Evolutionary conservation across 2,113 vertebrate genomes (phyloP), one percentile per base, ranked within the genome.

Genomic region (Rattus rattus): DNA sequence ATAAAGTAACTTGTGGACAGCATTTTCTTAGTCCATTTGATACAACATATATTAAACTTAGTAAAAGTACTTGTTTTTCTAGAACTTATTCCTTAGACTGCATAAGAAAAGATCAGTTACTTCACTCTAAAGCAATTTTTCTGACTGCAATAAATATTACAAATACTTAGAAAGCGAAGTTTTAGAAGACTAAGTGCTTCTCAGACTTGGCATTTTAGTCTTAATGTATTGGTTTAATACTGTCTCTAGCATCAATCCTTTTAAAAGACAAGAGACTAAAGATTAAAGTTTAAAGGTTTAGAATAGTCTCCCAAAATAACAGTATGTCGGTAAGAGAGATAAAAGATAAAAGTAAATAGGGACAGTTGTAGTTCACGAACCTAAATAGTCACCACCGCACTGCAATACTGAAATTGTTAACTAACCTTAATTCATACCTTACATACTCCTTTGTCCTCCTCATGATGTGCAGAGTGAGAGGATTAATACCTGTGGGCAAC

Each of bases 371-470:
- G 90, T 77, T 94, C 11, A 93, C 12, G 67, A 94, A 90, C 33
- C 75, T 30, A 77, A 76, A 95, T 84, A 80, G 92, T 52, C 47
- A 91, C 92, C 4, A 92, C 12, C 30, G 85, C 20, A 92, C 43
- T 54, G 22, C 75, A 95, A 94, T 91, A 95, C 1, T 92, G 72
- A 13, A 88, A 90, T 92, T 86, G 49, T 70, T 85, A 95, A 97
- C 92, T 90, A 96, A 91, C 70, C 69, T 75, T 49, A 70, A 91
- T 17, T 76, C 99, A 98, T 98, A 99, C 99, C 99, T 99, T 96
- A 99, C 99, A 10, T 99, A 99, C 97, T 99, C 99, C 97, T 99
- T 99, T 96, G 99, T 99, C 98, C 99, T 99, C 91, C 99, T 99
- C 99, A 99, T 99, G 97, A 99, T 99, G 98, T 99, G 99, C 88